Base-by-base conservation (phyloP, 2,797 vertebrate genomes). In the Acanthis flammea region DNA sequence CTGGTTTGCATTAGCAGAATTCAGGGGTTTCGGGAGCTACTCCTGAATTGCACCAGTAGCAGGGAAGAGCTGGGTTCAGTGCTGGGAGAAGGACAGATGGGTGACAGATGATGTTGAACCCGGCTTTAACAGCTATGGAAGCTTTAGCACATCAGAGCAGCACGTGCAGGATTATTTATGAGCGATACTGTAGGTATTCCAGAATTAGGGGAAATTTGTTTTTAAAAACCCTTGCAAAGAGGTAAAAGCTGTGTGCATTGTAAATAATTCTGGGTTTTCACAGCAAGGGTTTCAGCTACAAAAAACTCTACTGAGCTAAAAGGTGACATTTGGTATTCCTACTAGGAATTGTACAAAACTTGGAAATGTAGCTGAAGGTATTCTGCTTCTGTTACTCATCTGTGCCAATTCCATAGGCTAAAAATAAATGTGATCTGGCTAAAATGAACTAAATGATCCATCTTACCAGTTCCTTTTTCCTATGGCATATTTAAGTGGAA, bases 361-460 rank as follows among this genome's bases (percentile, higher is more conserved):
- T 91, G 68, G 54, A 92, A 89, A 71, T 15, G 71, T 54, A 75
- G 61, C 61, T 87, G 75, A 93, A 93, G 84, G 61, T 93, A 37
- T 80, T 89, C 84, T 80, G 78, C 72, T 91, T 74, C 84, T 93
- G 83, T 92, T 85, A 76, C 68, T 92, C 82, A 58, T 75, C 42
- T 79, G 41, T 91, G 86, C 92, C 92, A 93, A 87, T 67, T 82
- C 83, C 57, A 51, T 47, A 31, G 33, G n/a, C 96, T 97, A 96
- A 96, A 97, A 96, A 97, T 97, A 97, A 94, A 92, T 68, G 53
- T 93, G 91, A 93, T 91, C 81, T 94, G 86, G 92, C 74, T 95
- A 92, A 87, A 95, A 82, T 54, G 82, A 81, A 88, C 84, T 41
- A 86, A 91, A 92, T 91, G 11, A 92, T 80, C 75, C 74, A 42